Evolutionary conservation across 2,113 vertebrate species (phyloP), one percentile per base, ranked within the genome.

Genomic region (Pollachius pollachius): DNA sequence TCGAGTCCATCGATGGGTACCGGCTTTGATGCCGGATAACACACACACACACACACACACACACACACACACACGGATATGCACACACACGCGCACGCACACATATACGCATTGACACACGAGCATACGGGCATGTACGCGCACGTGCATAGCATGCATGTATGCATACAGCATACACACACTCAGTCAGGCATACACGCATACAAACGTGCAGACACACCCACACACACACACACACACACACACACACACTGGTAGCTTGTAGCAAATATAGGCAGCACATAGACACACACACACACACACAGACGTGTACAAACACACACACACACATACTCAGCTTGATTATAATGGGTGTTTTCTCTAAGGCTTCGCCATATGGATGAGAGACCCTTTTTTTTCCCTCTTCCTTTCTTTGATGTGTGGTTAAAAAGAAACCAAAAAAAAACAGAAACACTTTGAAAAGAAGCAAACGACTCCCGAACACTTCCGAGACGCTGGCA

Each of bases 261-360:
- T 41, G 37, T 41, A 23, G 23, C 23, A 23, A 23, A 23, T 11
- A 41, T 41, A 41, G 11, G 37, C 37, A 41, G 37, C 11, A 4
- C 23, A 23, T 23, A 23, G 23, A 23, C 37, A 23, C 23, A 23
- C 23, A 23, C 23, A 34, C 4, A 34, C 41, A 34, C 30, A 34
- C 30, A 34, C 30, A 34, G 4, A 5, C 30, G 23, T 23, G 23
- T 23, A 8, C 37, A 41, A 6, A 8, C 6, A 65, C 56, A 60
- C 57, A 69, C 41, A 68, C 59, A 65, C 54, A 66, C 16, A 63
- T 23, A 64, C 12, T 60, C 62, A 67, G 15, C 16, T 17, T 57
- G 15, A n/a, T 57, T 16, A 57, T 57, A 57, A 57, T n/a, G n/a
- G 54, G 16, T n/a, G n/a, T 57, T 57, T 17, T 57, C n/a, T 57